Evolutionary conservation across 1,140 invertebrate species (phyloP), one percentile per base, ranked within the genome.

Genomic region (Drosophila varians): DNA sequence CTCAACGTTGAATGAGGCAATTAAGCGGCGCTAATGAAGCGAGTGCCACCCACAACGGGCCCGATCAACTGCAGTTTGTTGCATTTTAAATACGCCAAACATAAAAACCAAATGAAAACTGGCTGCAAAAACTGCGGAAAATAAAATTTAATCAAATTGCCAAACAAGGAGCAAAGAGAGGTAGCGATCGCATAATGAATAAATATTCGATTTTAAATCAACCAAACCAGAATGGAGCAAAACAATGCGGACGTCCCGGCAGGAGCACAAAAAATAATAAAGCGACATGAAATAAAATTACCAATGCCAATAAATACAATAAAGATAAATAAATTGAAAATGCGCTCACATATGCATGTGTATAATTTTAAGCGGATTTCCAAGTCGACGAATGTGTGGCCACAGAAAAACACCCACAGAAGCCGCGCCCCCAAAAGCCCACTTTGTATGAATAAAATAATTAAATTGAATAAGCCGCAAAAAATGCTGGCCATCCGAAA

Each of bases 351-450:
- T 49, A 31, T 16, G 11, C 7, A 38, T 42, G 51, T 54, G 25
- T 28, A 48, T 48, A 57, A 23, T 72, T 72, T 64, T 72, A 84
- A 84, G 74, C 79, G 80, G 75, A 68, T 84, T 79, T 54, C 45
- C 62, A 69, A 86, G 61, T 64, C 64, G 72, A 54, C 48, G 75
- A 68, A 80, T 66, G 34, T 74, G 77, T 68, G 79, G 71, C 60
- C 75, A 75, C 64, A 75, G 62, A 62, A 77, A 46, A 60, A 53
- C 69, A 62, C 47, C 40, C 56, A 25, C 52, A 56, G 26, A 43
- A 38, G 26, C 36, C 45, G 16, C 36, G 31, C 36, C 38, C 47
- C 42, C 53, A 34, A 54, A n/a, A 49, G 66, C 36, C 36, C 14
- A 16, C 36, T 56, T 54, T 53, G 48, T 56, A 64, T 47, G 46